phyloP scores from a whole-genome alignment of 2,113 vertebrate species.

The Daphoenositta chrysoptera region DNA sequence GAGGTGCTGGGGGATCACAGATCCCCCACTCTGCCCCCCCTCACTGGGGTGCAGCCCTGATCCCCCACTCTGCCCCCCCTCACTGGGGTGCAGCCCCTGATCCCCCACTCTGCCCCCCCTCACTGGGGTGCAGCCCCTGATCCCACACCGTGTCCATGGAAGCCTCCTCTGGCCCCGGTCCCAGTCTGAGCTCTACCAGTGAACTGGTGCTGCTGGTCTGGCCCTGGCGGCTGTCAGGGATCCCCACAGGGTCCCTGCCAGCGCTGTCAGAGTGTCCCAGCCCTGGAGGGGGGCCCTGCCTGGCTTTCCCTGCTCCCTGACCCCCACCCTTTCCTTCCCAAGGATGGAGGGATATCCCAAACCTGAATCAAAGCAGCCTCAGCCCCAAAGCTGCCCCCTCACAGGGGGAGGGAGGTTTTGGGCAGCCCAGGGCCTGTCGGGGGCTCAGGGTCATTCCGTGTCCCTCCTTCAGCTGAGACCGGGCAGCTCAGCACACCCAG shows the following conservation, averaged over 20 bases:
- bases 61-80: not conserved
- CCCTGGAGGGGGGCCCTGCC: not conserved
- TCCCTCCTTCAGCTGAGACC: not conserved
- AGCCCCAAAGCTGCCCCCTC: not conserved
- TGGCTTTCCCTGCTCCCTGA: not conserved
- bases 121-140: not conserved
- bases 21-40: not conserved
- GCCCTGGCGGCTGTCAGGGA: not conserved
- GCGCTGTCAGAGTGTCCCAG: not conserved
- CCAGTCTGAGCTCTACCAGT: not conserved
- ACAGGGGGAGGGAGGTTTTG: not conserved
- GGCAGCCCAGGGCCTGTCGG: fast-evolving
- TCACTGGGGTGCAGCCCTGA: not conserved
- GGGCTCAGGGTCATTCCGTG: not conserved
- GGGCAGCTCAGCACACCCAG: not conserved
- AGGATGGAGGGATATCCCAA: not conserved
- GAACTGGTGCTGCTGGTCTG: not conserved
- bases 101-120: not conserved
- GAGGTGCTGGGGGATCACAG: not conserved
- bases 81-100: too few species aligned
- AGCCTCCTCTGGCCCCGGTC: not conserved
- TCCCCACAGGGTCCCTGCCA: not conserved
- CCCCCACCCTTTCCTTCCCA: not conserved
- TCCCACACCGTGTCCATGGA: not conserved
- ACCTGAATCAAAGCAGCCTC: not conserved